Conservation (phyloP, 2,888 invertebrate genomes). For the Brenthis ino region DNA sequence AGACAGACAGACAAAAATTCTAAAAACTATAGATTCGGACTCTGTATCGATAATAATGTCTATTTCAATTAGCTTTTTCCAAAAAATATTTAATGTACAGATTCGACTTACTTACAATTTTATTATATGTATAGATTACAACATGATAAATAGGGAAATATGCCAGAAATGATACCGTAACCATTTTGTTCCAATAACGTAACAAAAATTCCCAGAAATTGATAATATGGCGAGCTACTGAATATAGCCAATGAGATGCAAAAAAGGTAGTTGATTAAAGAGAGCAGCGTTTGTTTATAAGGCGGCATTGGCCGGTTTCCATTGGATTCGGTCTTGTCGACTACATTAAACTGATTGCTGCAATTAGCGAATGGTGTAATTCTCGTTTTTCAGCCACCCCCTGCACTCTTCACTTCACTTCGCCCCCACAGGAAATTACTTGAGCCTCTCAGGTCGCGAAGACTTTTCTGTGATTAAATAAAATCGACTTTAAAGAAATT, state of each 20-base stretch:
- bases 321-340: conserved; percentile 71
- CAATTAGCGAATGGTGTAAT: conserved; percentile 81
- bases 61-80: no score
- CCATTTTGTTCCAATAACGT: not conserved
- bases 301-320: conserved; percentile 60
- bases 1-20: no score
- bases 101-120: no score
- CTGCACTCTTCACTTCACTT: conserved; percentile 46
- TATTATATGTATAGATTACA: no score
- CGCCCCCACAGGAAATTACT: conserved; percentile 72
- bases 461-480: conserved; percentile 74
- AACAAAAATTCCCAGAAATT: not conserved
- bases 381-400: conserved; percentile 75
- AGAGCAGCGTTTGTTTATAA: conserved; percentile 57
- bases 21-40: no score
- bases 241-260: not conserved
- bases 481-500: conserved; percentile 74
- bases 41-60: no score
- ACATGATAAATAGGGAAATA: no score
- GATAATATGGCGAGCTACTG: not conserved
- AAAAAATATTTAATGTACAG: no score
- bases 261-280: conserved; percentile 39
- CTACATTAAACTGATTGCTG: conserved; percentile 81
- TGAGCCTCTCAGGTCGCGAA: conserved; percentile 70
- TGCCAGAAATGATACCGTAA: no score